Evolutionary conservation across 1,140 invertebrate species (phyloP), one percentile per base, ranked within the genome.

Genomic region (Linepithema humile): DNA sequence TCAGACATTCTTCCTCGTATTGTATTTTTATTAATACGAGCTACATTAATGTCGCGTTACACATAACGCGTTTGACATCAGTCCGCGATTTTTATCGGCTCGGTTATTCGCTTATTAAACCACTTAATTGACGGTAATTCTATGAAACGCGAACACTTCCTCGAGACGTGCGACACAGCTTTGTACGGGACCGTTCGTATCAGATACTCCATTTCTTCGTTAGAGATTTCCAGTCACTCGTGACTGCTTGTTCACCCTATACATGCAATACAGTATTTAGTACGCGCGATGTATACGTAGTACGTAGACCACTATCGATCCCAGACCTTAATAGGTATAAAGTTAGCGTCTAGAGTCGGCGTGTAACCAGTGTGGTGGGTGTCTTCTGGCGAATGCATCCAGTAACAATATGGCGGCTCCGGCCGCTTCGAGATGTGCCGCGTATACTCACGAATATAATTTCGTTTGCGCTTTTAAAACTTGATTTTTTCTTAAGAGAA

Each of bases 301-400:
- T 67, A 84, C 50, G 55, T 85, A 82, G n/a, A 55, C 23, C 48
- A 20, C 32, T 85, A 85, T 85, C 83, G 83, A 85, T 85, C 67
- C 78, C 59, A 43, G 67, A 82, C 77, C 77, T 82, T 85, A 85
- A 85, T 85, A 80, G 83, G 64, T 82, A 82, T 85, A 85, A 85
- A 85, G 83, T 85, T 69, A 72, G 77, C 48, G 77, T 83, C 67
- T 85, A 85, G 77, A 82, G 65, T 65, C 59, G 75, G 83, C 70
- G 55, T 69, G n/a, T n/a, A n/a, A 82, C 55, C 62, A 82, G 62
- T 62, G 60, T 62, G 60, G 83, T 82, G 59, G 57, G 65, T 73
- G 78, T 82, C 77, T 85, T 85, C 78, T 62, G 45, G 77, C 77
- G 67, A 72, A 85, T 85, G 83, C 77, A 70, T 85, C 77, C 69